phyloP scores from a whole-genome alignment of 2,888 invertebrate genomes.

The Palloptera scutellata region DNA sequence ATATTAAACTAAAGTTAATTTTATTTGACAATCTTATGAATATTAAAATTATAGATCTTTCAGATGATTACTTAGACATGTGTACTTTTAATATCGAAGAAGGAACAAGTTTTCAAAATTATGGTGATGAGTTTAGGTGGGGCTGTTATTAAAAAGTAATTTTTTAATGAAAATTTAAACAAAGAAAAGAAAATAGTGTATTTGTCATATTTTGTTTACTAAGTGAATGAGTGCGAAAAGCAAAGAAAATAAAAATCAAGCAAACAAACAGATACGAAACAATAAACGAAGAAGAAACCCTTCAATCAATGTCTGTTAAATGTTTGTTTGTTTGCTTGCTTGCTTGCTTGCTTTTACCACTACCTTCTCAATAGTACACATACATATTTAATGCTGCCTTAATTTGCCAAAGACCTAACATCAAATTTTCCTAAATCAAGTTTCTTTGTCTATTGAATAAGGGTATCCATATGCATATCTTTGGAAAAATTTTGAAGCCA shows the following conservation, averaged over 20 bases:
- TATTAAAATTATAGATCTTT: no score
- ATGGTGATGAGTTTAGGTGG: neutral
- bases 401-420: no score
- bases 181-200: neutral
- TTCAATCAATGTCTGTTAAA: slow-evolving; percentile 39
- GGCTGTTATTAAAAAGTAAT: slow-evolving; percentile 26
- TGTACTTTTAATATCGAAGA: slow-evolving; percentile 13
- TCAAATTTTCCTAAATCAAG: no score
- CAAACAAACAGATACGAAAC: neutral
- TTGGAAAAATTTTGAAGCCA: no score
- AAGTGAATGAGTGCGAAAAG: slow-evolving; percentile 10
- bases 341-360: no score
- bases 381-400: no score
- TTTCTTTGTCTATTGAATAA: no score
- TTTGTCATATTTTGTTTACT: neutral
- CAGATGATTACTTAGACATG: neutral
- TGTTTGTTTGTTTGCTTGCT: slow-evolving; percentile 20
- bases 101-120: no score
- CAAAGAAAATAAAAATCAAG: neutral
- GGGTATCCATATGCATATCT: no score
- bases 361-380: no score
- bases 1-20: neutral
- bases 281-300: slow-evolving; percentile 27
- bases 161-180: neutral
- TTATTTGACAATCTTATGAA: slow-evolving; percentile 3